Conservation (phyloP, 1,140 invertebrate genomes). For the Centruroides vittatus region DNA sequence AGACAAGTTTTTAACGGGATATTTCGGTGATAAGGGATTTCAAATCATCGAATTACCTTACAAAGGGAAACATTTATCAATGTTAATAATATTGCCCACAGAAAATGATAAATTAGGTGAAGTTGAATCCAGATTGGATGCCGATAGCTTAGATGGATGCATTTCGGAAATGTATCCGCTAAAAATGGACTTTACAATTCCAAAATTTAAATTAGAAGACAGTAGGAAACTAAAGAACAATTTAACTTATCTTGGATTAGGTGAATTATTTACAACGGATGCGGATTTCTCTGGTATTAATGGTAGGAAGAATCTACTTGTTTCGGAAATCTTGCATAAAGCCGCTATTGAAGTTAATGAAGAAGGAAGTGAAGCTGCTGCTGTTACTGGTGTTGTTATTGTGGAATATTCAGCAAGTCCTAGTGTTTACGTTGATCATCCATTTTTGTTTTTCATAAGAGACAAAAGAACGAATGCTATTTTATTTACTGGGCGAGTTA, state of each 20-base stretch:
- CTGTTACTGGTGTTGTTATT: conserved; percentile 43
- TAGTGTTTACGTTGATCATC: conserved; percentile 50
- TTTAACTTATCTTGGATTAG: conserved; percentile 49
- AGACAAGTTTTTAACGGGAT: not conserved
- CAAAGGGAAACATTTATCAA: conserved; percentile 24
- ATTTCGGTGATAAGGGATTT: not conserved
- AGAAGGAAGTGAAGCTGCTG: conserved; percentile 57
- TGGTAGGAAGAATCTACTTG: conserved; percentile 30
- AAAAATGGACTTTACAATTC: conserved; percentile 46
- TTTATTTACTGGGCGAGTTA: conserved; percentile 44
- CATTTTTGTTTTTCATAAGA: conserved; percentile 54
- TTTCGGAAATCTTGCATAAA: conserved; percentile 54
- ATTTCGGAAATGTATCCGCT: conserved; percentile 13
- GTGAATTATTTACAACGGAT: conserved; percentile 44
- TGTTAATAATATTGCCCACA: conserved; percentile 26
- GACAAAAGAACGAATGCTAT: conserved; percentile 40
- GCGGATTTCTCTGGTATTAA: conserved; percentile 49
- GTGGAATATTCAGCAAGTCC: conserved; percentile 16
- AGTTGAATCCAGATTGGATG: conserved; percentile 20
- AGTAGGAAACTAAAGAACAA: conserved; percentile 43
- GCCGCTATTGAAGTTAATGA: conserved; percentile 69
- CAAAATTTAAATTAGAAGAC: conserved; percentile 60
- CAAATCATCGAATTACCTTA: not conserved
- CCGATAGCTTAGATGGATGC: conserved; percentile 14
- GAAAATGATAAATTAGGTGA: conserved; percentile 10